Evolutionary conservation across 2,888 invertebrate species (phyloP).

Genomic region (Drosophila prostipennis): DNA sequence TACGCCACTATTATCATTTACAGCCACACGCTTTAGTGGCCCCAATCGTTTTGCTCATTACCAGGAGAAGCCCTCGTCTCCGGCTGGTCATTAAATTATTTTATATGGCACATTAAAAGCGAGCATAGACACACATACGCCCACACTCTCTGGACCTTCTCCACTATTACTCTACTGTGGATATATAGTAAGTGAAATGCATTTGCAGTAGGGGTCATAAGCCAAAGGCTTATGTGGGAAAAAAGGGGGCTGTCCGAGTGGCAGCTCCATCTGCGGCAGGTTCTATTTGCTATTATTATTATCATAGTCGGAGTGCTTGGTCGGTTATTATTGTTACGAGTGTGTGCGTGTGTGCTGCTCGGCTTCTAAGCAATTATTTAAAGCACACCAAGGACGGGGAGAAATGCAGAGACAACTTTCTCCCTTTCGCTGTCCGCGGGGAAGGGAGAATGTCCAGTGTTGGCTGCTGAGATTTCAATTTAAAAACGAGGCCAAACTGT

Average conservation of each 20-base stretch:
- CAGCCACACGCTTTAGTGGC: constrained; percentile 47
- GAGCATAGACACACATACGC: constrained; percentile 31
- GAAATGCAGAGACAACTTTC: constrained; percentile 10
- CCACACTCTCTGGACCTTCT: neutral
- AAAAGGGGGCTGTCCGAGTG: constrained; percentile 6
- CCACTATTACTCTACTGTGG: neutral
- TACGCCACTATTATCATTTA: constrained; percentile 61
- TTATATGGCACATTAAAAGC: constrained; percentile 73
- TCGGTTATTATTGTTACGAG: constrained; percentile 66
- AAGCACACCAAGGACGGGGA: constrained; percentile 34
- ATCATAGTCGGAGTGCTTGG: constrained; percentile 43
- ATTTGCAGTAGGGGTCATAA: constrained; percentile 34
- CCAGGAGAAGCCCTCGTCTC: constrained; percentile 31
- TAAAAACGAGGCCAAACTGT: constrained; percentile 40
- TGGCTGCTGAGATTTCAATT: constrained; percentile 44
- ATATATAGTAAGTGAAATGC: constrained; percentile 15
- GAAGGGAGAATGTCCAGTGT: neutral
- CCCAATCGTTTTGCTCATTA: constrained; percentile 68
- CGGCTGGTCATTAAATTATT: constrained; percentile 69
- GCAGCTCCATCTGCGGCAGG: constrained; percentile 28
- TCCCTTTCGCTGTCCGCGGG: constrained; percentile 11
- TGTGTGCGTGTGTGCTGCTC: constrained; percentile 56
- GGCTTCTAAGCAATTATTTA: constrained; percentile 76
- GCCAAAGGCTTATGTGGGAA: constrained; percentile 13
- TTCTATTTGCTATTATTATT: constrained; percentile 56